Conservation (phyloP, 1,140 invertebrate genomes). For the Zaprionus tsacasi region DNA sequence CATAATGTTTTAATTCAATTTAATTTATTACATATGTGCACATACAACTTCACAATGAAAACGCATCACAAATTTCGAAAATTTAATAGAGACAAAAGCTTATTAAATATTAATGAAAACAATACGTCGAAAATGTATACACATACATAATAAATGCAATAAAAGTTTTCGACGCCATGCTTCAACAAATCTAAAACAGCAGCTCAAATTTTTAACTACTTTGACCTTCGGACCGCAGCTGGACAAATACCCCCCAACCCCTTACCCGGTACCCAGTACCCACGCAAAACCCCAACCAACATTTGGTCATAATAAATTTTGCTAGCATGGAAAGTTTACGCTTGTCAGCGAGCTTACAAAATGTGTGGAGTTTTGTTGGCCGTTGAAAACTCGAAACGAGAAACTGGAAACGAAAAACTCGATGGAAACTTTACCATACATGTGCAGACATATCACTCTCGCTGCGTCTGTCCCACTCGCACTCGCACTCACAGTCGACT, state of each 20-base stretch:
- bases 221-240: constrained; percentile 61
- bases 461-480: constrained; percentile 21
- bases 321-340: constrained; percentile 64
- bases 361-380: constrained; percentile 52
- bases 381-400: constrained; percentile 52
- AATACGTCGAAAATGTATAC: constrained; percentile 31
- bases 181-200: constrained; percentile 60
- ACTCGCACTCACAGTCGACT: neutral
- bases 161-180: constrained; percentile 49
- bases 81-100: constrained; percentile 48
- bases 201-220: constrained; percentile 72
- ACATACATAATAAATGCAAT: constrained; percentile 53
- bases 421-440: constrained; percentile 62
- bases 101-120: constrained; percentile 69
- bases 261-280: neutral
- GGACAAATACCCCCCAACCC: constrained; percentile 1
- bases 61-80: constrained; percentile 9
- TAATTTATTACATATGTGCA: neutral
- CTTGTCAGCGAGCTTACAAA: constrained; percentile 74
- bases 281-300: constrained; percentile 5
- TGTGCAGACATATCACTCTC: constrained; percentile 72
- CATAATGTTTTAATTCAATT: constrained; percentile 3
- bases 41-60: neutral
- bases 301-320: constrained; percentile 70
- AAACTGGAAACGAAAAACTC: constrained; percentile 58